Evolutionary conservation across 2,113 vertebrate genomes (phyloP), one percentile per base, ranked within the genome.

Genomic region (Pelusios castaneus): DNA sequence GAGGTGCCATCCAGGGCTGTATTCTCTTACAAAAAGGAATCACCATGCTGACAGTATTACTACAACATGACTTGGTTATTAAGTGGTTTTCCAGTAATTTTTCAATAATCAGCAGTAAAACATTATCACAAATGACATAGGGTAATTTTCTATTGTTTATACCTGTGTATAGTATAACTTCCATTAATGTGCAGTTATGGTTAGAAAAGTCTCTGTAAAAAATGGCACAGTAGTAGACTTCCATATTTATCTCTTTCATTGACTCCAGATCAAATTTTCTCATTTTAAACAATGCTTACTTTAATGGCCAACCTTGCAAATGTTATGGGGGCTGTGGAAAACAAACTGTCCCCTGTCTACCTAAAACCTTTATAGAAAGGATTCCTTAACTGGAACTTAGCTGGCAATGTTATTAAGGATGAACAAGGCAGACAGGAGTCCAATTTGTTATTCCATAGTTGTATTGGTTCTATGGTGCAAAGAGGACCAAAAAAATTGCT

Each of bases 91-190:
- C 89, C 90, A 95, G 93, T 81, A 94, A 84, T 80, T 95, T 96
- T 97, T 96, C 82, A 84, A 49, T 89, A 88, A 73, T 83, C 41
- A 92, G 80, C 80, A 94, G 78, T 43, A 91, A 95, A 96, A 90
- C 38, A 70, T 83, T 95, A 81, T 87, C 80, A 89, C 14, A 93
- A 92, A 45, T 0, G 6, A 85, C 92, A 93, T 47, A 73, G 12
- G 77, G 78, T 58, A 54, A 92, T 95, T 98, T 98, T 97, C 89
- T 89, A 58, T 85, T 95, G 85, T 96, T 96, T 96, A 85, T 88
- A 3, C 84, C 73, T 85, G 24, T 82, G 47, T 94, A 79, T 79
- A 90, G 86, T 76, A 24, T 79, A 94, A 88, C 82, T 94, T 96
- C 86, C 84, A 97, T 95, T 96, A 92, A 97, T 88, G 47, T 91